These are phyloP conservation scores for Esperia sulphurella DNA, from an alignment of 2,888 invertebrate genomes.

Conservation along the genomic window DNA sequence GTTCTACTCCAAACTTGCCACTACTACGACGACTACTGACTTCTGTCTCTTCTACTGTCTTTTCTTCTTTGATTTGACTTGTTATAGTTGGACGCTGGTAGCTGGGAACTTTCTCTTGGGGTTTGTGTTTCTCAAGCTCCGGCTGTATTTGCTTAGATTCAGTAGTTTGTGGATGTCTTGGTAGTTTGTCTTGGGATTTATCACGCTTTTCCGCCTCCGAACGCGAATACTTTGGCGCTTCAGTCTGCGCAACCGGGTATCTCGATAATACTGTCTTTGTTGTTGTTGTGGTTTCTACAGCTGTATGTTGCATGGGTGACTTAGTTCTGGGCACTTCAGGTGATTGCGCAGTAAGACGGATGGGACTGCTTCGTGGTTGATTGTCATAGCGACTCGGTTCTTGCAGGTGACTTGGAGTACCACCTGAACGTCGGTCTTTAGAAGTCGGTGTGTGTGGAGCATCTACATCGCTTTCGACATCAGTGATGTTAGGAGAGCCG, in stretches of 20 bases:
- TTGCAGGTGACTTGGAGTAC: constrained; percentile 23
- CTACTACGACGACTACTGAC: constrained; percentile 74
- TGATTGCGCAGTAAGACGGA: constrained; percentile 34
- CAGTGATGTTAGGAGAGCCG: constrained; percentile 30
- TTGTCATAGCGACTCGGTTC: constrained; percentile 20
- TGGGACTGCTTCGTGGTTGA: constrained; percentile 40
- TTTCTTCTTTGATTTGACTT: constrained; percentile 57
- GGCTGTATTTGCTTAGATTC: background rate
- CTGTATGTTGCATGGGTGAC: constrained; percentile 39
- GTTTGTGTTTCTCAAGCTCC: constrained; percentile 29
- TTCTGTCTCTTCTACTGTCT: constrained; percentile 47
- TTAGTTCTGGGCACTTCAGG: constrained; percentile 43
- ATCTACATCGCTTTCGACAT: constrained; percentile 39
- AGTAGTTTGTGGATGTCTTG: background rate
- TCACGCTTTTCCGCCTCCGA: constrained; percentile 30
- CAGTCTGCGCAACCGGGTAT: constrained; percentile 38
- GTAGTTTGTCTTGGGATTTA: background rate
- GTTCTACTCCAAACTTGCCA: constrained; percentile 84
- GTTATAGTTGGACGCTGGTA: constrained; percentile 61
- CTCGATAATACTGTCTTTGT: constrained; percentile 35
- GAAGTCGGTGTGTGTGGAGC: constrained; percentile 15
- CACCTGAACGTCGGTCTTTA: constrained; percentile 30
- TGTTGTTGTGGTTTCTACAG: constrained; percentile 33
- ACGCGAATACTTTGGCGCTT: constrained; percentile 37
- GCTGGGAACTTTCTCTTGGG: constrained; percentile 49